Conservation (phyloP, 2,888 invertebrate genomes). For the Phragmatobia fuliginosa region DNA sequence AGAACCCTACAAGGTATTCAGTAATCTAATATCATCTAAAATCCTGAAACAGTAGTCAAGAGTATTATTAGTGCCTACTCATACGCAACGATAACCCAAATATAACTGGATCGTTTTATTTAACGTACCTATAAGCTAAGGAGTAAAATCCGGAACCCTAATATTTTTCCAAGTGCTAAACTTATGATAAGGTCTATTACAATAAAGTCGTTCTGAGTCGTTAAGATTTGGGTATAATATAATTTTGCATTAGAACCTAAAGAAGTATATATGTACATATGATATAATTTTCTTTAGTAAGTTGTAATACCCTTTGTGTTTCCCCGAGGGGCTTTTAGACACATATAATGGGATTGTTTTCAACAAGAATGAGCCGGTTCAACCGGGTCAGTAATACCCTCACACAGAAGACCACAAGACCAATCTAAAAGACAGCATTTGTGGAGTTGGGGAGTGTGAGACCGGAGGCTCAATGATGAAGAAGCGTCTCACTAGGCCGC, state of each 20-base stretch:
- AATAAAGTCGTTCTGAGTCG: not conserved
- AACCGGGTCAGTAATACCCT: too few species aligned
- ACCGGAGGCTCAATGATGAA: too few species aligned
- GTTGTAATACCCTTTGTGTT: too few species aligned
- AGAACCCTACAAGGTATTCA: not conserved
- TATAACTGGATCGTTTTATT: not conserved
- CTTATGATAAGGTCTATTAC: not conserved
- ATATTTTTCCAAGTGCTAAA: not conserved
- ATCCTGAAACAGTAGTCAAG: not conserved
- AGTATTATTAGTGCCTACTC: not conserved
- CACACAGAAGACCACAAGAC: too few species aligned
- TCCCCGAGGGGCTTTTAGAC: too few species aligned
- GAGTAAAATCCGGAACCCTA: not conserved
- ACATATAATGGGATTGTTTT: too few species aligned
- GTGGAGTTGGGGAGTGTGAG: too few species aligned
- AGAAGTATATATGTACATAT: not conserved
- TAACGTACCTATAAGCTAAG: not conserved
- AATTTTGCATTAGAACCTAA: not conserved
- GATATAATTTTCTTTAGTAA: not conserved
- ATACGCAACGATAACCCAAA: not conserved
- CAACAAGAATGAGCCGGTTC: too few species aligned
- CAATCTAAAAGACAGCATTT: too few species aligned
- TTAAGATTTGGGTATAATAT: not conserved
- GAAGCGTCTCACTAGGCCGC: too few species aligned
- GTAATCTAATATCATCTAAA: not conserved